Percentiles rank a stretch among this genome's conserved stretches.
Conservation (phyloP, 2,888 invertebrate genomes). For the Ptilodon capucinus region DNA sequence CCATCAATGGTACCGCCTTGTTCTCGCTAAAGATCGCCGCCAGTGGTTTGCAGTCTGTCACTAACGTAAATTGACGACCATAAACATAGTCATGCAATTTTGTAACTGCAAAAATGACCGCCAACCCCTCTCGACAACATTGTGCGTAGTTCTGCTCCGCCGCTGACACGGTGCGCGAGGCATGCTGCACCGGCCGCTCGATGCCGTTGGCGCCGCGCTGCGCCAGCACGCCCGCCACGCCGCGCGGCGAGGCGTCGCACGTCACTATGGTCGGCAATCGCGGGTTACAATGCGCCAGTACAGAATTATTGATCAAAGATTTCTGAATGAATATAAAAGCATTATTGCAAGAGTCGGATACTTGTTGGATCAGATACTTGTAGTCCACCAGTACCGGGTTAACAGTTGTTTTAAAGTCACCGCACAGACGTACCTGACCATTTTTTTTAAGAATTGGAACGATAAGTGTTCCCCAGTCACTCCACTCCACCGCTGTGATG, state of each 20-base stretch:
- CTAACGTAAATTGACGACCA: background rate
- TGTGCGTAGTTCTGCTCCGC: background rate
- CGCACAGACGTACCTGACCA: background rate
- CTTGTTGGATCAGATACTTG: background rate
- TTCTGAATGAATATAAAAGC: background rate
- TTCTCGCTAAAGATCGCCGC: background rate
- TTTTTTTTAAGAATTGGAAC: background rate
- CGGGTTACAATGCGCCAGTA: background rate
- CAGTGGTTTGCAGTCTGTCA: background rate
- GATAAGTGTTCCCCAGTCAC: background rate
- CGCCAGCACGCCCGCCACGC: background rate
- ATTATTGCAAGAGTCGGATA: background rate
- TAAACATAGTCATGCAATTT: background rate
- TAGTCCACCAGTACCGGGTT: too few relatives aligned
- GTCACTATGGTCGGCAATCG: background rate
- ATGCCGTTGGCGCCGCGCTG: background rate
- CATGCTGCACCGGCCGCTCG: background rate
- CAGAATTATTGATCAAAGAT: background rate
- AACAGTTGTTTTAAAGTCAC: background rate
- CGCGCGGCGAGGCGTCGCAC: background rate
- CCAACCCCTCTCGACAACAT: background rate
- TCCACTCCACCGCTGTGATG: background rate
- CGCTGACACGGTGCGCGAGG: background rate
- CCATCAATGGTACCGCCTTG: too few relatives aligned
- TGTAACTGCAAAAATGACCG: background rate